Percentiles rank a stretch among this genome's conserved stretches.
These are phyloP conservation scores for Netelia inedita DNA, from an alignment of 2,888 invertebrate genomes.

Conservation along the genomic window DNA sequence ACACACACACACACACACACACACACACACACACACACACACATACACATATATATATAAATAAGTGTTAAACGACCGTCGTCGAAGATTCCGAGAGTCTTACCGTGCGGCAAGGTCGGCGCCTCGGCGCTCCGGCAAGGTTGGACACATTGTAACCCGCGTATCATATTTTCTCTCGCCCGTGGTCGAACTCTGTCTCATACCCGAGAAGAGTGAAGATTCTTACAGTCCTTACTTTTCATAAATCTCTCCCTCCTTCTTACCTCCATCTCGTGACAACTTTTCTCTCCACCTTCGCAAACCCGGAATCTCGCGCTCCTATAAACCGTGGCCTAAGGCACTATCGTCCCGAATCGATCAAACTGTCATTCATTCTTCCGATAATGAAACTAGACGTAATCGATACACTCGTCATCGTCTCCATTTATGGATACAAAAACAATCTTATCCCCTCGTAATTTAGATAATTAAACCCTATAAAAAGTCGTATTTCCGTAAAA, in stretches of 20 bases:
- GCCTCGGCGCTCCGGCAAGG: conserved; percentile 83
- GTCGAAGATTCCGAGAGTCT: conserved; percentile 76
- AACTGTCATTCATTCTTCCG: neutral
- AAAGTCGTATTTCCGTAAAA: neutral
- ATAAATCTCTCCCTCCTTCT: neutral
- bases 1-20: neutral
- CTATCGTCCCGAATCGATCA: neutral
- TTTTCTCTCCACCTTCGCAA: neutral
- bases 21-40: conserved; percentile 1
- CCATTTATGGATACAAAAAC: neutral
- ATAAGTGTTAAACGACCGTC: conserved; percentile 70
- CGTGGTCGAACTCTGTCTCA: neutral
- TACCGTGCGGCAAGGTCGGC: conserved; percentile 80
- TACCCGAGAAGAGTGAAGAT: neutral
- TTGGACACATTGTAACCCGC: conserved; percentile 44
- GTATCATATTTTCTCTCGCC: conserved; percentile 73
- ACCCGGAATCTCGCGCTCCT: neutral
- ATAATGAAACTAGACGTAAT: conserved; percentile 8
- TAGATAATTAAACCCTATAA: neutral
- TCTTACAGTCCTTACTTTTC: neutral
- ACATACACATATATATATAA: conserved; percentile 5
- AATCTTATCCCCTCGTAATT: conserved; percentile 2
- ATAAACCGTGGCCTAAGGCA: neutral
- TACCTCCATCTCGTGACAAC: neutral
- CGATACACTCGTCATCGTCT: neutral